These are phyloP conservation scores for Drosophila gaucha DNA, from an alignment of 2,888 invertebrate species.

Conservation along the genomic window DNA sequence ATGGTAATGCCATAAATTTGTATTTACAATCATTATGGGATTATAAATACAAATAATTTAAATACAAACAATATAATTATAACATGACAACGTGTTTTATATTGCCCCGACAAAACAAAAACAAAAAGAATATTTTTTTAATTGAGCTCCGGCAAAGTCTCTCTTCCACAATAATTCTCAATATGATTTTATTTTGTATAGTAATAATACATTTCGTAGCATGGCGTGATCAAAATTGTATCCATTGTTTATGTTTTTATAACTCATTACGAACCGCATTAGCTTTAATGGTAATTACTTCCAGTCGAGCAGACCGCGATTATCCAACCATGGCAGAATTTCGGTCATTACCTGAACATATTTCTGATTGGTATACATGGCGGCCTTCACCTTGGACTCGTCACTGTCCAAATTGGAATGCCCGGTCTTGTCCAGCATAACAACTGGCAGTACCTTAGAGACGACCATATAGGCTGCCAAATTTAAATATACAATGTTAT, in stretches of 20 bases:
- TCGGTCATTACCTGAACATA: slow-evolving; percentile 79
- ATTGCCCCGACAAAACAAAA: not conserved
- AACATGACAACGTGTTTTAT: not conserved
- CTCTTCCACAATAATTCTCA: not conserved
- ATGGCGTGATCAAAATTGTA: slow-evolving; percentile 21
- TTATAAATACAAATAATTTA: not conserved
- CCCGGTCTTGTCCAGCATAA: slow-evolving; percentile 78
- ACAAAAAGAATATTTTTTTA: not conserved
- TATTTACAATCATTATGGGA: not conserved
- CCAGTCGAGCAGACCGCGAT: slow-evolving; percentile 82
- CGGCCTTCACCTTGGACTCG: slow-evolving; percentile 74
- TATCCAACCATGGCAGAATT: slow-evolving; percentile 83
- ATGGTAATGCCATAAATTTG: no score
- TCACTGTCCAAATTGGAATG: slow-evolving; percentile 68
- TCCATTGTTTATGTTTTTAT: slow-evolving; percentile 8
- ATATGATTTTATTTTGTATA: slow-evolving; percentile 19
- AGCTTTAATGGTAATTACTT: slow-evolving; percentile 48
- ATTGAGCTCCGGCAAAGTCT: not conserved
- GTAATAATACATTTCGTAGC: slow-evolving; percentile 22
- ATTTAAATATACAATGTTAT: not conserved
- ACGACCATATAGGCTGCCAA: slow-evolving; percentile 79
- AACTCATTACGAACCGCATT: slow-evolving; percentile 1
- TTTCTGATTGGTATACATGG: slow-evolving; percentile 80
- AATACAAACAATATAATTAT: not conserved
- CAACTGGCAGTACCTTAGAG: slow-evolving; percentile 80